Conservation (phyloP, 37 sponge, comb jelly and placozoan species). For the Halichondria panicea region DNA sequence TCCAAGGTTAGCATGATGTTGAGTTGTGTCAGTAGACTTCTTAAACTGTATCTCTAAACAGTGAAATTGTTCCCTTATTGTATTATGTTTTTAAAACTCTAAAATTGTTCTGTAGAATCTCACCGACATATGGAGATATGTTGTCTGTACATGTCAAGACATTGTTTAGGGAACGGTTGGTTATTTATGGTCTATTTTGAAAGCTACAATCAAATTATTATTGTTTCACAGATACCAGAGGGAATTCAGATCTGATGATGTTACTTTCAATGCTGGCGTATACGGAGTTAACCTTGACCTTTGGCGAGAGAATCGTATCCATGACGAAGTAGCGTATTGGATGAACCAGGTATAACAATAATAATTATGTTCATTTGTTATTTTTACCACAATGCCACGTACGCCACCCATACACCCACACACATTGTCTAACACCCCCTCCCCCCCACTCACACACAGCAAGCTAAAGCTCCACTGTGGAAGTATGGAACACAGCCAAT, state of each 20-base stretch:
- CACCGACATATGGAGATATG: slow-evolving; percentile 41
- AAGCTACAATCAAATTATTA: background rate
- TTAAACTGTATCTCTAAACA: background rate
- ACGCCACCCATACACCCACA: too few species aligned
- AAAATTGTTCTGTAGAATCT: background rate
- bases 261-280: slow-evolving; percentile 81
- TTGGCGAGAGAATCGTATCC: slow-evolving; percentile 44
- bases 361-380: too few species aligned
- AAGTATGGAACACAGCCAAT: slow-evolving; percentile 78
- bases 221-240: slow-evolving; percentile 43
- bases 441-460: slow-evolving; percentile 6
- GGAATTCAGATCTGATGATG: slow-evolving; percentile 27
- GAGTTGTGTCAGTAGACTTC: background rate
- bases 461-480: slow-evolving; percentile 51
- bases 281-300: slow-evolving; percentile 73
- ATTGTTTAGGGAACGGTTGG: slow-evolving; percentile 38
- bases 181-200: background rate
- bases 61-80: too few species aligned
- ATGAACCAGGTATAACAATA: slow-evolving; percentile 53
- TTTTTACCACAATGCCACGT: too few species aligned
- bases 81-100: too few species aligned
- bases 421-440: background rate
- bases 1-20: slow-evolving; percentile 38
- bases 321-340: slow-evolving; percentile 68
- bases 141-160: slow-evolving; percentile 30